Base-by-base conservation (phyloP, 2,888 invertebrate species). In the Diadegma fenestrale region DNA sequence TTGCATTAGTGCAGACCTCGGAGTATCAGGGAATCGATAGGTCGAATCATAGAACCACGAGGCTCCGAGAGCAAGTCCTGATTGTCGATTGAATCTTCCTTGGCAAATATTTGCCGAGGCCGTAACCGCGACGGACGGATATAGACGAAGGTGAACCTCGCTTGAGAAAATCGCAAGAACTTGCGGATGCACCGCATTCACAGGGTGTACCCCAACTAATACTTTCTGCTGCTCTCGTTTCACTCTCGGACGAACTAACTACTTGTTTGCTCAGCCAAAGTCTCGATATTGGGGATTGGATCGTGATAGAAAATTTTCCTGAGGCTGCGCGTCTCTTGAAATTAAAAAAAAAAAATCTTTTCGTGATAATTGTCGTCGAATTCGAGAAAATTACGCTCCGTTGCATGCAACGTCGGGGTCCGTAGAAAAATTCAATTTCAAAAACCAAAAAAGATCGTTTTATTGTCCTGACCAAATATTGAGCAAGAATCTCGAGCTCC, bases 41-140 rank as follows among this genome's bases (percentile, higher is more conserved):
- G 76, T 58, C 64, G 64, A 71, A 76, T 82, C 69, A 82, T 75
- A 75, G 68, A 64, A 12, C 48, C 19, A 43, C 63, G 51, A 80
- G 51, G 64, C 43, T 51, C 75, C 14, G 37, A 14, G 68, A 82
- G 73, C 37, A 37, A 10, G 22, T 68, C 71, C 19, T 83, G 77
- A 87, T 86, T 85, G 83, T 71, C 80, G 82, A 87, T 86, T 85
- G 81, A 80, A 86, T 87, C 73, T 72, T 64, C 48, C 45, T 63
- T 64, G 17, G 78, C 86, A 85, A 88, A 88, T 88, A 87, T 87
- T 87, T 88, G 84, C 75, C 58, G 61, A 63, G 77, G 80, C 72
- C 77, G 77, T 66, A 76, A 85, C 83, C 71, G 79, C 71, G 79
- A 72, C 85, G 33, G 17, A 75, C 72, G 73, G 71, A 26, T 41